phyloP scores from a whole-genome alignment of 2,113 vertebrate genomes.

The Xenopus tropicalis region DNA sequence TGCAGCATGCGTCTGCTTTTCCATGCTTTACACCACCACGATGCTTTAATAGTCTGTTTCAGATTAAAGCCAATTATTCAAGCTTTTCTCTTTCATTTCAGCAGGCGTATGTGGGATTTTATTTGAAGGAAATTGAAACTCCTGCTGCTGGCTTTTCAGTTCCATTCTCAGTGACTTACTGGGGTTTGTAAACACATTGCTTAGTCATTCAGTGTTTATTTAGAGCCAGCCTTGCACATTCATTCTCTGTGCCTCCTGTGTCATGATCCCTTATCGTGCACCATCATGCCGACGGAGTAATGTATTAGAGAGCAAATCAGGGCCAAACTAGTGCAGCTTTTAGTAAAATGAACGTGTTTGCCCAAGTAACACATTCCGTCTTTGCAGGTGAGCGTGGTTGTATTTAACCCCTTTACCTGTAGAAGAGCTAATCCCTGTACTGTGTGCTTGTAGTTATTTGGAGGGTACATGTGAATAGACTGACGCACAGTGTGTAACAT shows the following conservation, averaged over 20 bases:
- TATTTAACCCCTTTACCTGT: no score
- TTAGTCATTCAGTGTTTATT: background rate
- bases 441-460: no score
- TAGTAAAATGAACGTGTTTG: conserved; percentile 5
- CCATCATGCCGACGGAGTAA: conserved; percentile 19
- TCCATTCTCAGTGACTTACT: background rate
- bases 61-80: conserved; percentile 15
- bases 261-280: conserved; percentile 23
- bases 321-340: background rate
- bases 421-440: no score
- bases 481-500: no score
- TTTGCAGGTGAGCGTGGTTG: background rate
- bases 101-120: background rate
- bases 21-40: conserved; percentile 42
- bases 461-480: no score
- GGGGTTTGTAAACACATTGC: background rate
- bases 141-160: background rate
- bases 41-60: conserved; percentile 47
- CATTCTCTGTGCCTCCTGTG: conserved; percentile 20
- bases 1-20: conserved; percentile 51
- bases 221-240: conserved; percentile 3
- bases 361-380: conserved; percentile 22
- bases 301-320: background rate
- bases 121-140: conserved; percentile 7
- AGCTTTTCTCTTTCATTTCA: conserved; percentile 6